These are phyloP conservation scores for Sinonovacula constricta DNA, from an alignment of 1,140 invertebrate species.

Conservation along the genomic window DNA sequence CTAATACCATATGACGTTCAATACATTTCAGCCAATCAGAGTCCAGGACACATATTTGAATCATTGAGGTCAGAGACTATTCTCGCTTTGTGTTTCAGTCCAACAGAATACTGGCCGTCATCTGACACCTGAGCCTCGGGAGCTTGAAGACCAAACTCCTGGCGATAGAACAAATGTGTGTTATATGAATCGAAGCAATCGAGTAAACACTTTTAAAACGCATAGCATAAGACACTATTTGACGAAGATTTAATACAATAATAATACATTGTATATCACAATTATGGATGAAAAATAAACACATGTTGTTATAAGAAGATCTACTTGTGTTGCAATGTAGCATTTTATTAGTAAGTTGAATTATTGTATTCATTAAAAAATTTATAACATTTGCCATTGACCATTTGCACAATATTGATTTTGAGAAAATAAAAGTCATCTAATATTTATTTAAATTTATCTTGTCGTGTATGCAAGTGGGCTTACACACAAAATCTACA, in stretches of 20 bases:
- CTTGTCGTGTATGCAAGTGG: too few species aligned
- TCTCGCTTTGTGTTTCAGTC: constrained; percentile 2
- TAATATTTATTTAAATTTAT: too few species aligned
- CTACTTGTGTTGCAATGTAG: neutral
- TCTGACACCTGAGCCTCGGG: neutral
- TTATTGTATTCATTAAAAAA: too few species aligned
- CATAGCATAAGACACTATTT: neutral
- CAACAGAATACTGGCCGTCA: constrained; percentile 36
- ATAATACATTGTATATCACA: neutral
- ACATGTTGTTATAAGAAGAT: neutral
- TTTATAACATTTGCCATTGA: too few species aligned
- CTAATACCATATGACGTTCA: too few species aligned
- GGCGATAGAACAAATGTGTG: neutral
- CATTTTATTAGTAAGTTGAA: too few species aligned
- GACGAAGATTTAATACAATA: neutral
- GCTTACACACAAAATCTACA: too few species aligned
- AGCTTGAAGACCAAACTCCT: constrained; percentile 6
- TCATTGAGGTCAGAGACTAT: constrained; percentile 6
- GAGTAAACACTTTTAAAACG: neutral
- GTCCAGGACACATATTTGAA: neutral
- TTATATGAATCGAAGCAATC: neutral
- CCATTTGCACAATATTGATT: too few species aligned
- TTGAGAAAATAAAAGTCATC: too few species aligned
- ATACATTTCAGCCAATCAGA: too few species aligned
- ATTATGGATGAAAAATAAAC: neutral